These are phyloP conservation scores for Pycnonotus jocosus DNA, from an alignment of 2,113 vertebrate species.

Conservation along the genomic window DNA sequence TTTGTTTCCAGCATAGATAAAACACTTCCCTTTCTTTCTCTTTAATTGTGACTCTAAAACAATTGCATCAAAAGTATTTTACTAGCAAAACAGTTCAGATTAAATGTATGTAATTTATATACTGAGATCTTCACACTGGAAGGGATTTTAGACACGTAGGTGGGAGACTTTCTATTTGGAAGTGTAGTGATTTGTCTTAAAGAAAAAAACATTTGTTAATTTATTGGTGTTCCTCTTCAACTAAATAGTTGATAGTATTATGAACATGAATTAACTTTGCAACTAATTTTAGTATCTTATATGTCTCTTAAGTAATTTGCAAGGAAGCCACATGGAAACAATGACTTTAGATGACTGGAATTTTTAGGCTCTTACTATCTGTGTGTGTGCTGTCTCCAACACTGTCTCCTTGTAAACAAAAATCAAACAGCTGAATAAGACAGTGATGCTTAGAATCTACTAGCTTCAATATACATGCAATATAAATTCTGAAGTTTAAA, in stretches of 20 bases:
- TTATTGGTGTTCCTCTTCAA: neutral
- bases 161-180: neutral
- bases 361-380: neutral
- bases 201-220: neutral
- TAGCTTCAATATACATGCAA: neutral
- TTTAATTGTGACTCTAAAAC: neutral
- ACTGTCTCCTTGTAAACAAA: constrained; percentile 10
- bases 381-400: neutral
- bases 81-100: neutral
- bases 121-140: neutral
- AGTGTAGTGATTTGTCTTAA: neutral
- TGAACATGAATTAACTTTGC: neutral
- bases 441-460: neutral
- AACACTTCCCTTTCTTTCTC: neutral
- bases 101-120: neutral
- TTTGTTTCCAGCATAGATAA: neutral
- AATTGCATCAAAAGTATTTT: neutral
- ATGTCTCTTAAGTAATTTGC: neutral
- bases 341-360: constrained; percentile 38
- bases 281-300: constrained; percentile 30
- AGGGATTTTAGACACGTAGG: neutral
- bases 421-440: neutral
- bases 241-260: neutral
- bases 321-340: constrained; percentile 27
- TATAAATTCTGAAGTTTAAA: neutral